Percentiles rank a stretch among this genome's conserved stretches.
phyloP scores from a whole-genome alignment of 2,113 vertebrate genomes.

The Oreochromis tanganicae region DNA sequence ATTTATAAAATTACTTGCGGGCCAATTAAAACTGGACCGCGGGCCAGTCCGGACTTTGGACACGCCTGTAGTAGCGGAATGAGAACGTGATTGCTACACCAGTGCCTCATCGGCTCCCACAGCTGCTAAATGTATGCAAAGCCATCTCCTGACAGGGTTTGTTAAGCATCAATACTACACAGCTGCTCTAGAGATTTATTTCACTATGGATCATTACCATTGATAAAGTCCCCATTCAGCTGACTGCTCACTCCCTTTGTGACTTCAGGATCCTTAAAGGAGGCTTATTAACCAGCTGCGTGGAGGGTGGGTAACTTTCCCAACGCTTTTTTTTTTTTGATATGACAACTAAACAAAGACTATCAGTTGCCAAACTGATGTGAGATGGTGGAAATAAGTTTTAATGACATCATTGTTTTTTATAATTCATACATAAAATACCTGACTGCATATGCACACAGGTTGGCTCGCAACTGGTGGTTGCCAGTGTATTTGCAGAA shows the following conservation, averaged over 20 bases:
- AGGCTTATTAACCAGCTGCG: neutral
- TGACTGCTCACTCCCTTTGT: slow-evolving; percentile 19
- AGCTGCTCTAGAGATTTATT: slow-evolving; percentile 56
- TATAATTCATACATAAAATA: neutral
- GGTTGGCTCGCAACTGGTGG: neutral
- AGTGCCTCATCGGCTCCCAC: slow-evolving; percentile 16
- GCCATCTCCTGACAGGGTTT: slow-evolving; percentile 47
- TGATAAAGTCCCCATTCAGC: slow-evolving; percentile 44
- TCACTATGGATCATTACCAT: slow-evolving; percentile 46
- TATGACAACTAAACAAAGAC: neutral
- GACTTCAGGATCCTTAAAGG: neutral
- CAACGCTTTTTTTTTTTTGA: neutral
- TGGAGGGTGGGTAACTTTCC: neutral
- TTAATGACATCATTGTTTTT: neutral
- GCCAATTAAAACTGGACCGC: too few relatives aligned
- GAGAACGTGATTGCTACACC: neutral
- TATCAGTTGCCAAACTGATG: neutral
- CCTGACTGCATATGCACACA: neutral
- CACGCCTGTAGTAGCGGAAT: neutral
- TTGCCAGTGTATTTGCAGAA: neutral
- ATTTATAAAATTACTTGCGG: too few relatives aligned
- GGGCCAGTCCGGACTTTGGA: too few relatives aligned
- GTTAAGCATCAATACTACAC: slow-evolving; percentile 52
- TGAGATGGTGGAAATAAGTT: neutral
- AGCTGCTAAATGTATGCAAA: slow-evolving; percentile 60